Evolutionary conservation across 2,888 invertebrate genomes (phyloP).

Genomic region (Lacanobia oleracea): DNA sequence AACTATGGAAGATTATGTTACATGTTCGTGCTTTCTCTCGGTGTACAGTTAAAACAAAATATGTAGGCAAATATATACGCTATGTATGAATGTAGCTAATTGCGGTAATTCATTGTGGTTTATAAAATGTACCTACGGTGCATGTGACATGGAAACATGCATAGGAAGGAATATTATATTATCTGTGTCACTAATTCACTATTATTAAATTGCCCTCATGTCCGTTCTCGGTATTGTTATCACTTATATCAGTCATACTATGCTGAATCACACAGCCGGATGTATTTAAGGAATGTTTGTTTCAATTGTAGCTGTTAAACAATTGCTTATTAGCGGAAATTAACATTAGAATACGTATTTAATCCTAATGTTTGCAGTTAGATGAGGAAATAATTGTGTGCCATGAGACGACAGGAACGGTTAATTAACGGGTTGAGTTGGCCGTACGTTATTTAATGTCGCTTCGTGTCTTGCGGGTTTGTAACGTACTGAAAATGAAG

Average conservation of each 20-base stretch:
- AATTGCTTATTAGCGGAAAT: conserved; percentile 20
- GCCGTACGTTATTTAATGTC: not conserved
- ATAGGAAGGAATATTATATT: not conserved
- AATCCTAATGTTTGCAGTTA: conserved; percentile 6
- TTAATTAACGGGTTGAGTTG: conserved; percentile 15
- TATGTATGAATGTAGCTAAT: conserved; percentile 8
- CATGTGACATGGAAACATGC: conserved; percentile 14
- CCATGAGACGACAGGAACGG: not conserved
- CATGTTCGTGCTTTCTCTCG: conserved; percentile 8
- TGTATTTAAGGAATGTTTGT: not conserved
- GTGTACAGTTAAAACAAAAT: not conserved
- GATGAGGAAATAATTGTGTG: conserved; percentile 31
- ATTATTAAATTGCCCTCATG: not conserved
- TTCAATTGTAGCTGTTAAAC: conserved; percentile 21
- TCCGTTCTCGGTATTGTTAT: conserved; percentile 11
- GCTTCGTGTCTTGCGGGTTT: not conserved
- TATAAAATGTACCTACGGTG: conserved; percentile 6
- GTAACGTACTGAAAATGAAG: not conserved
- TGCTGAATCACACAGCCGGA: conserved; percentile 1
- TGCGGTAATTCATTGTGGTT: not conserved
- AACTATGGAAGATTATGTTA: not conserved
- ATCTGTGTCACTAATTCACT: not conserved
- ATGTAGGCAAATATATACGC: not conserved
- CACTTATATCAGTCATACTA: not conserved
- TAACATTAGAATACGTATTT: conserved; percentile 14